Evolutionary conservation across 2,888 invertebrate species (phyloP).

Genomic region (Dolichomitus sp.): DNA sequence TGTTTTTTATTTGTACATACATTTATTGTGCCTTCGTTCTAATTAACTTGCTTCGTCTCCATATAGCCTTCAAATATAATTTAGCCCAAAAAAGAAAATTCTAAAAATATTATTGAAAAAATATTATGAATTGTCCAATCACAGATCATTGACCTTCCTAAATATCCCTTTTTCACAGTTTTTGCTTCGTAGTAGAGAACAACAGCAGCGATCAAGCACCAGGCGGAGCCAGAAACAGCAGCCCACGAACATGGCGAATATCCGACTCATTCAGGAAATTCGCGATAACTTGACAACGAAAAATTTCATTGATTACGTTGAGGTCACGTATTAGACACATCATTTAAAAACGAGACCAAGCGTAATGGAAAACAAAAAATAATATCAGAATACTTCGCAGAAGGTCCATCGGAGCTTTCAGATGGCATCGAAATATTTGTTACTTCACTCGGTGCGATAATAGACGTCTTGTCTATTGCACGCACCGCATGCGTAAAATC

Average conservation of each 20-base stretch:
- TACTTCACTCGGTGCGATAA: no score
- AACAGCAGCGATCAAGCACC: background rate
- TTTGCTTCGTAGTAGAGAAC: background rate
- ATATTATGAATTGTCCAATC: background rate
- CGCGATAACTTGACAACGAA: conserved; percentile 66
- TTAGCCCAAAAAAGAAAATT: background rate
- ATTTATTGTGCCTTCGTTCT: no score
- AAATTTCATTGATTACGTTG: conserved; percentile 8
- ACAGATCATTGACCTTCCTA: background rate
- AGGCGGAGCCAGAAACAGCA: conserved; percentile 4
- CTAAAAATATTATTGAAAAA: background rate
- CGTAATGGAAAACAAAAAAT: background rate
- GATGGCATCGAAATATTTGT: background rate
- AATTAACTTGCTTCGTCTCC: no score
- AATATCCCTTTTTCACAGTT: background rate
- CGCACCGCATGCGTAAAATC: no score
- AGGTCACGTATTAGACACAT: conserved; percentile 4
- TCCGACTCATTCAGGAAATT: conserved; percentile 48
- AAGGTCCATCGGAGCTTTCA: background rate
- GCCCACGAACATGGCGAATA: conserved; percentile 1
- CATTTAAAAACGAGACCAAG: conserved; percentile 8
- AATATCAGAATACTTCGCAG: background rate
- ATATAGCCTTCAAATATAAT: no score
- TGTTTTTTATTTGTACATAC: background rate
- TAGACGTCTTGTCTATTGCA: no score